phyloP scores from a whole-genome alignment of 2,888 invertebrate genomes.

The Lysandra bellargus region DNA sequence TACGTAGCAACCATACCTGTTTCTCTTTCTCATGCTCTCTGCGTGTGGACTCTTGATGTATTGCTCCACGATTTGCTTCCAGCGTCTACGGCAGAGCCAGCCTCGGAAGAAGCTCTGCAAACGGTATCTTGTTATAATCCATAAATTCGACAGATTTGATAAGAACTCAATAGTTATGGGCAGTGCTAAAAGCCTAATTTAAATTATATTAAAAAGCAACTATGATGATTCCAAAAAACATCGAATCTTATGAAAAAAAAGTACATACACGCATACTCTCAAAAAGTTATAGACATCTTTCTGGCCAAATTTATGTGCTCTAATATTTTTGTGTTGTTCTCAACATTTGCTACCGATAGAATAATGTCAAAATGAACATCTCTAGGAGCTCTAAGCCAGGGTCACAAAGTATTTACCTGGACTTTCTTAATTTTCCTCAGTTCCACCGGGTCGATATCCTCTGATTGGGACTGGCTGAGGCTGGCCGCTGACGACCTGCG shows the following conservation, averaged over 20 bases:
- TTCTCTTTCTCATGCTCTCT: conserved; percentile 95
- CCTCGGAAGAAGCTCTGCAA: conserved; percentile 94
- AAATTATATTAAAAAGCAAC: too few relatives aligned
- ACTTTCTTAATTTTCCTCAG: conserved; percentile 93
- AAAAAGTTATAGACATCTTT: too few relatives aligned
- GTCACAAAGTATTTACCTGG: conserved; percentile 53
- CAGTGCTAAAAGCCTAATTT: background rate
- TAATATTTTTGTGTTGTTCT: too few relatives aligned
- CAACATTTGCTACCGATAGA: too few relatives aligned
- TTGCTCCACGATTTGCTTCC: conserved; percentile 97
- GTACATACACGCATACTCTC: too few relatives aligned
- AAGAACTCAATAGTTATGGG: background rate
- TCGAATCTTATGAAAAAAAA: too few relatives aligned
- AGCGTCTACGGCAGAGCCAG: conserved; percentile 93
- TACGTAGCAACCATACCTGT: conserved; percentile 79
- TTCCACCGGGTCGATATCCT: conserved; percentile 81
- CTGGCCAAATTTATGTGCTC: too few relatives aligned
- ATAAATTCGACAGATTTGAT: too few relatives aligned
- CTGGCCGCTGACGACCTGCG: conserved; percentile 63
- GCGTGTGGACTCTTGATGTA: conserved; percentile 97
- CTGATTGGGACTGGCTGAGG: conserved; percentile 67
- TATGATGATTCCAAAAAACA: too few relatives aligned
- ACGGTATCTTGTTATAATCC: background rate
- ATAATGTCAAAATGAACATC: too few relatives aligned
- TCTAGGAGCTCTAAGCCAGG: too few relatives aligned